phyloP scores from a whole-genome alignment of 2,888 invertebrate genomes.

The Pterobdella sp. region DNA sequence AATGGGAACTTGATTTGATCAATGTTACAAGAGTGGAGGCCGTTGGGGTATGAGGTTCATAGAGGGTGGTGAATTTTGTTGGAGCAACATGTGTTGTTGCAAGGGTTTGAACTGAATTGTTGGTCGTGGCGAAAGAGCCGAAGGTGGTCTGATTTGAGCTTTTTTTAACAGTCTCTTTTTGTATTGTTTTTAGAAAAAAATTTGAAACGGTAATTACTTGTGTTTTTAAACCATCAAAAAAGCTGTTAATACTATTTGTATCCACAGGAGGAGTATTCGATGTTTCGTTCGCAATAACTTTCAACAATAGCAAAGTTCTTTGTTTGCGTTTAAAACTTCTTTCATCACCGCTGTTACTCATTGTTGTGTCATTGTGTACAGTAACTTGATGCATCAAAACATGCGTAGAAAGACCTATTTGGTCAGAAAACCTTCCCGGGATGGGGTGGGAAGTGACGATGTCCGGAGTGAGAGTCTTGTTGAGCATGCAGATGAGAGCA shows the following conservation, averaged over 20 bases:
- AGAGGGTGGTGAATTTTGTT: not conserved
- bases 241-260: not conserved
- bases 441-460: constrained; percentile 15
- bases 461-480: constrained; percentile 40
- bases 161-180: no score
- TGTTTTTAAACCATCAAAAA: no score
- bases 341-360: not conserved
- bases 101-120: not conserved
- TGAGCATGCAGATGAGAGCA: constrained; percentile 57
- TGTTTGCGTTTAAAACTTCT: not conserved
- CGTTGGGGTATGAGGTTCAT: not conserved
- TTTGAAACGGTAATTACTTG: no score
- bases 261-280: no score
- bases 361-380: not conserved
- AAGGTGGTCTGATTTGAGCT: no score
- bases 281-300: not conserved
- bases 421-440: constrained; percentile 14
- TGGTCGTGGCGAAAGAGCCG: no score
- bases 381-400: not conserved
- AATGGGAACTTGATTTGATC: not conserved
- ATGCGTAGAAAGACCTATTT: constrained; percentile 12
- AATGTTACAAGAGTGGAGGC: not conserved
- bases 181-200: no score
- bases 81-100: not conserved
- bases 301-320: not conserved